These are phyloP conservation scores for Muricea muricata DNA, from an alignment of 92 coral and sea anemone species.

Conservation along the genomic window DNA sequence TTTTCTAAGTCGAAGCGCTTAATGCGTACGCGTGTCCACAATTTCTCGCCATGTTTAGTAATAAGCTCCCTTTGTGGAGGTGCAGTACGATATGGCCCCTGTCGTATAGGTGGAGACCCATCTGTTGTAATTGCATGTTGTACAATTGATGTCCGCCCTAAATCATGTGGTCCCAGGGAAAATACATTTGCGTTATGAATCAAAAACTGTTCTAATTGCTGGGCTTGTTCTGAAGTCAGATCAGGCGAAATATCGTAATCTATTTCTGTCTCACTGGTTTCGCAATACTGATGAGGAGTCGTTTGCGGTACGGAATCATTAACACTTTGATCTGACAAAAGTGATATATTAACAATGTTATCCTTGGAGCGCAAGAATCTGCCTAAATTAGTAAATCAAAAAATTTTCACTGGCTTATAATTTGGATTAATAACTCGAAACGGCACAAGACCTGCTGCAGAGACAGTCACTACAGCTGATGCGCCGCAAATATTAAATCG, in stretches of 20 bases:
- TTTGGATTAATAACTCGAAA: conserved; percentile 51
- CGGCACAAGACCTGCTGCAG: conserved; percentile 43
- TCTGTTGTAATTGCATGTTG: conserved; percentile 62
- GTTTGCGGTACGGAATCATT: background rate
- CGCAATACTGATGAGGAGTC: background rate
- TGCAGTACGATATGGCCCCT: conserved; percentile 67
- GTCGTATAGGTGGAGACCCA: conserved; percentile 59
- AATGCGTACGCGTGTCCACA: no score
- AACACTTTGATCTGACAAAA: background rate
- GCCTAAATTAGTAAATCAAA: conserved; percentile 40
- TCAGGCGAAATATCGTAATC: background rate
- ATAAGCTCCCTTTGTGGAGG: conserved; percentile 55
- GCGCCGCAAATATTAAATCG: conserved; percentile 40
- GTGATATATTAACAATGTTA: background rate
- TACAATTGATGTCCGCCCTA: conserved; percentile 64
- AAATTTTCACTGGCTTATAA: conserved; percentile 40
- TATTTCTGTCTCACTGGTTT: background rate
- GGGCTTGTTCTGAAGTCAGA: background rate
- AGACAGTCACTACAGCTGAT: conserved; percentile 41
- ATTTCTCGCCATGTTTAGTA: conserved; percentile 45
- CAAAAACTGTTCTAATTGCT: conserved; percentile 28
- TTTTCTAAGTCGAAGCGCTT: no score
- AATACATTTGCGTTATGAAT: conserved; percentile 52
- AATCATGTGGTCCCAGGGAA: conserved; percentile 39
- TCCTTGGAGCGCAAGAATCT: background rate